These are phyloP conservation scores for Tachuris rubrigastra DNA, from an alignment of 2,113 vertebrate species.

Conservation along the genomic window DNA sequence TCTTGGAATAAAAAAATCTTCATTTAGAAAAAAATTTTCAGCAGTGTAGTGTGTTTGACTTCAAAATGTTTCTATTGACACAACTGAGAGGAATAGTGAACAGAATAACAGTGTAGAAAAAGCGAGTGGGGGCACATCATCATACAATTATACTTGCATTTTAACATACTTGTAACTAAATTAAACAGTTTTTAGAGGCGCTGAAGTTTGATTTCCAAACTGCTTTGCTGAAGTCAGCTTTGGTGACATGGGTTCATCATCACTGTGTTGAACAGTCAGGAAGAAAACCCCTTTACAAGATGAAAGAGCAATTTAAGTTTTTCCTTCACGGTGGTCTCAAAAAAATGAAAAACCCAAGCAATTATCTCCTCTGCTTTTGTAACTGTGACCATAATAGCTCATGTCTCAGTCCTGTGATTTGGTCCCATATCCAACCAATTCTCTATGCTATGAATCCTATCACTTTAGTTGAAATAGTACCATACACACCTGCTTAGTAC, in stretches of 20 bases:
- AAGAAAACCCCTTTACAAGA: not conserved
- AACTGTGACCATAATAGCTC: not conserved
- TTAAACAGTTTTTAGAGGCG: not conserved
- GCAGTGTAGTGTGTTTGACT: not conserved
- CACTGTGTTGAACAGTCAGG: not conserved
- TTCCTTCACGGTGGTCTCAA: not conserved
- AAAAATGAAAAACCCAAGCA: not conserved
- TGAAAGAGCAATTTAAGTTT: not conserved
- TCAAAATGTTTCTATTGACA: not conserved
- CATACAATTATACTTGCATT: not conserved
- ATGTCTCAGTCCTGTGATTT: not conserved
- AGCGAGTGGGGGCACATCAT: not conserved
- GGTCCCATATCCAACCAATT: not conserved
- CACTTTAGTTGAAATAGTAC: not conserved
- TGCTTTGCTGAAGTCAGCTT: not conserved
- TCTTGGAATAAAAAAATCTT: not conserved
- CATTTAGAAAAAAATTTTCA: not conserved
- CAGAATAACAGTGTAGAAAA: not conserved
- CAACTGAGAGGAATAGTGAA: not conserved
- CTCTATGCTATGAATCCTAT: not conserved
- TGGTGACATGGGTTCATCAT: not conserved
- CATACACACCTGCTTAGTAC: not conserved
- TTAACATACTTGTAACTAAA: not conserved
- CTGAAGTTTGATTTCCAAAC: not conserved
- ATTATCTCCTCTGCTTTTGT: not conserved